Evolutionary conservation across 2,797 vertebrate species (phyloP).

Genomic region (Phaenicophaeus curvirostris): DNA sequence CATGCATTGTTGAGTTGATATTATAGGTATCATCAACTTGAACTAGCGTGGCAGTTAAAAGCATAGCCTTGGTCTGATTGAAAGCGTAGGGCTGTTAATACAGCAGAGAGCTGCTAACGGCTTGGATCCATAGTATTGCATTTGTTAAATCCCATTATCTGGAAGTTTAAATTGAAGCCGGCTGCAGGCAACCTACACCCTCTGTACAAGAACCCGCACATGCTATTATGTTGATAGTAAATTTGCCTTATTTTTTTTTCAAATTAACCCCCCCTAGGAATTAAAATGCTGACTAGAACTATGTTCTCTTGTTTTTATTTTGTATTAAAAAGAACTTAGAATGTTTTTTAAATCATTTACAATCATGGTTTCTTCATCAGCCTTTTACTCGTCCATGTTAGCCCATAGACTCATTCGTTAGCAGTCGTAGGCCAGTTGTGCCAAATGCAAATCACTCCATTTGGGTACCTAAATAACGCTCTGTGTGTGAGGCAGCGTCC

Average conservation of each 20-base stretch:
- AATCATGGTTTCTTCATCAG: conserved; percentile 66
- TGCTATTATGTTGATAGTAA: background rate
- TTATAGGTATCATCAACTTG: conserved; percentile 68
- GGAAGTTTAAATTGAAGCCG: conserved; percentile 44
- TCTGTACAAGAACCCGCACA: conserved; percentile 17
- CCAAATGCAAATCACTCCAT: conserved; percentile 36
- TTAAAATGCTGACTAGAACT: background rate
- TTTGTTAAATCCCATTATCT: conserved; percentile 36
- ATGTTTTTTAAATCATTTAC: conserved; percentile 59
- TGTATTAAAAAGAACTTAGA: background rate
- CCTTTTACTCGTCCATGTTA: conserved; percentile 62
- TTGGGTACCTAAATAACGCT: background rate
- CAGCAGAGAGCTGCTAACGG: conserved; percentile 65
- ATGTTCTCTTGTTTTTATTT: conserved; percentile 36
- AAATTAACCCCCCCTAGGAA: conserved; percentile 39
- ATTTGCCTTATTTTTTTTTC: background rate
- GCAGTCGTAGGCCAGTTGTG: conserved; percentile 5
- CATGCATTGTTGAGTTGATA: conserved; percentile 84
- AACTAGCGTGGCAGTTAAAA: conserved; percentile 64
- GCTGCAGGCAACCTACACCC: conserved; percentile 39
- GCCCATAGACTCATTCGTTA: conserved; percentile 55
- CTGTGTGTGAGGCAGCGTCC: background rate
- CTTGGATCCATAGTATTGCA: conserved; percentile 76
- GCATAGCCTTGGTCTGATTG: conserved; percentile 65
- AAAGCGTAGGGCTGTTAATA: conserved; percentile 61